Evolutionary conservation across 2,113 vertebrate species (phyloP).

Genomic region (Sphyrna mokarran): DNA sequence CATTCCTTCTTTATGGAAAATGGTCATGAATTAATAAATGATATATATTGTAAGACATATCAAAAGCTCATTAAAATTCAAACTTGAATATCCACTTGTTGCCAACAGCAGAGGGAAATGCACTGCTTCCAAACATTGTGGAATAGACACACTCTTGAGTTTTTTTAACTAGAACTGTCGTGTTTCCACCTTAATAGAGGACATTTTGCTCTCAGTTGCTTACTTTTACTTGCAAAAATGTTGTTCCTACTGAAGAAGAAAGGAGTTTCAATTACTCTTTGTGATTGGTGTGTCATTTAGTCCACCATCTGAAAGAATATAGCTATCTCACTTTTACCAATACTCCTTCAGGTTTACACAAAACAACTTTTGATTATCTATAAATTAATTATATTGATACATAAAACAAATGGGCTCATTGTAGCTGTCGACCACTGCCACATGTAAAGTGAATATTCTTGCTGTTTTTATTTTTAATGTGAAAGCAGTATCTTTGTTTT

Average conservation of each 20-base stretch:
- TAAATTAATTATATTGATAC: background rate
- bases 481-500: background rate
- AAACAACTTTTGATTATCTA: background rate
- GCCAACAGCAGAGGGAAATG: background rate
- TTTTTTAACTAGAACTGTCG: background rate
- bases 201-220: background rate
- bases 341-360: background rate
- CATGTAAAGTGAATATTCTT: background rate
- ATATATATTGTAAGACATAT: background rate
- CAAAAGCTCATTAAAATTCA: background rate
- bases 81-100: background rate
- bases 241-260: background rate
- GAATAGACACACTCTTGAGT: background rate
- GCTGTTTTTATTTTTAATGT: background rate
- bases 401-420: background rate
- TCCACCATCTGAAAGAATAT: background rate
- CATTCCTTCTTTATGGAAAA: background rate
- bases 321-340: background rate
- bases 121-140: background rate
- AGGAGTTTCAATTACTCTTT: background rate
- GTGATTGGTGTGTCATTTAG: background rate
- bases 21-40: background rate
- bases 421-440: background rate
- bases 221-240: background rate
- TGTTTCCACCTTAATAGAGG: background rate